Evolutionary conservation across 53 echinoderm and acorn worm species (phyloP).

Genomic region (Luidia sarsii): DNA sequence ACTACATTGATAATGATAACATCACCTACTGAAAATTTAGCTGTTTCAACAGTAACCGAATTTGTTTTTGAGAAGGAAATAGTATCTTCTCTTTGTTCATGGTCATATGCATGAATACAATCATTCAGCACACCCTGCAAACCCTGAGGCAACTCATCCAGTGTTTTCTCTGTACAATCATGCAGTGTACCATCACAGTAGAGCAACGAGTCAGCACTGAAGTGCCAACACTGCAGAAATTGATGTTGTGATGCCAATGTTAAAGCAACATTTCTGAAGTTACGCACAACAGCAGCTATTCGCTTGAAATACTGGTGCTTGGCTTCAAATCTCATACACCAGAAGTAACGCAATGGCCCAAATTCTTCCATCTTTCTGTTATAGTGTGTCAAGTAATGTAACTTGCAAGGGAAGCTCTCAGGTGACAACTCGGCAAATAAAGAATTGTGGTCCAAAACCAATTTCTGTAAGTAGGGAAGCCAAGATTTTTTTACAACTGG

Average conservation of each 20-base stretch:
- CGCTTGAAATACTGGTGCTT: slow-evolving; percentile 62
- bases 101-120: slow-evolving; percentile 1
- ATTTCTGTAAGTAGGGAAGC: slow-evolving; percentile 49
- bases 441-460: slow-evolving; percentile 26
- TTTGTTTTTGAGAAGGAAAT: slow-evolving; percentile 20
- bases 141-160: slow-evolving; percentile 26
- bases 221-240: slow-evolving; percentile 37
- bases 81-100: neutral
- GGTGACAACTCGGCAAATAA: slow-evolving; percentile 46
- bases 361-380: slow-evolving; percentile 10
- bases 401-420: slow-evolving; percentile 54
- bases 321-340: slow-evolving; percentile 66
- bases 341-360: slow-evolving; percentile 47
- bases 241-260: slow-evolving; percentile 52
- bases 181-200: slow-evolving; percentile 8
- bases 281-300: slow-evolving; percentile 33
- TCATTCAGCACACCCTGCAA: slow-evolving; percentile 18
- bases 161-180: neutral
- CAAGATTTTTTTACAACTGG: slow-evolving; percentile 48
- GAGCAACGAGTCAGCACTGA: slow-evolving; percentile 28
- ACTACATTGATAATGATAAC: slow-evolving; percentile 15
- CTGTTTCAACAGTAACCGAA: slow-evolving; percentile 13
- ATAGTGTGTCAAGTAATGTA: slow-evolving; percentile 56
- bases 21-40: neutral
- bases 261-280: slow-evolving; percentile 53